These are phyloP conservation scores for Artibeus lituratus DNA, from an alignment of 2,797 vertebrate genomes.

Conservation along the genomic window DNA sequence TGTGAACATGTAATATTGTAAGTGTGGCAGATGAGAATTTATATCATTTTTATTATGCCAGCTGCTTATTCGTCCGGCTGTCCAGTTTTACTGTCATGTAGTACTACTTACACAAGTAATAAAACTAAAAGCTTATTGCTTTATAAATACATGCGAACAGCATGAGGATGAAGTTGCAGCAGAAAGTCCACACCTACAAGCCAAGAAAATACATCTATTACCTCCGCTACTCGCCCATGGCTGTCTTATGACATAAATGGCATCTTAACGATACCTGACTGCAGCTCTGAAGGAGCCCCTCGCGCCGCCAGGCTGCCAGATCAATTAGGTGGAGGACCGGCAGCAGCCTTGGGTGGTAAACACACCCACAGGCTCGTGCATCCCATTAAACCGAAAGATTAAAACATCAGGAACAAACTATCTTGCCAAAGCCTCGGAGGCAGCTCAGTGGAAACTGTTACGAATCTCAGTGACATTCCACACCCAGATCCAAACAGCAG, in stretches of 20 bases:
- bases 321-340: constrained; percentile 36
- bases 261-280: constrained; percentile 27
- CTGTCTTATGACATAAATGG: constrained; percentile 52
- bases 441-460: constrained; percentile 46
- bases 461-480: constrained; percentile 16
- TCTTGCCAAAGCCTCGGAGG: constrained; percentile 39
- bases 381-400: constrained; percentile 37
- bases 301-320: constrained; percentile 12
- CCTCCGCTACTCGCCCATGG: neutral
- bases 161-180: neutral
- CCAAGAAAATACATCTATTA: constrained; percentile 1
- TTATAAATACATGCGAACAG: neutral
- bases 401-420: constrained; percentile 37
- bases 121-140: neutral
- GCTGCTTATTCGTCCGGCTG: neutral
- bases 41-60: neutral
- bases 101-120: neutral
- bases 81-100: neutral
- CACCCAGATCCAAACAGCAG: constrained; percentile 16
- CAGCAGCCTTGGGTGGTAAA: constrained; percentile 51
- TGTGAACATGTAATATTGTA: neutral
- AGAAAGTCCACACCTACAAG: neutral
- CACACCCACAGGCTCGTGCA: constrained; percentile 6
- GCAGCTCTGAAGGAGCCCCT: constrained; percentile 38
- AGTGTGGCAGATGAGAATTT: neutral